A percentile compares a stretch with the other conserved stretches of the same genome.
Evolutionary conservation across 2,113 vertebrate genomes (phyloP).

Genomic region (Struthidea cinerea): DNA sequence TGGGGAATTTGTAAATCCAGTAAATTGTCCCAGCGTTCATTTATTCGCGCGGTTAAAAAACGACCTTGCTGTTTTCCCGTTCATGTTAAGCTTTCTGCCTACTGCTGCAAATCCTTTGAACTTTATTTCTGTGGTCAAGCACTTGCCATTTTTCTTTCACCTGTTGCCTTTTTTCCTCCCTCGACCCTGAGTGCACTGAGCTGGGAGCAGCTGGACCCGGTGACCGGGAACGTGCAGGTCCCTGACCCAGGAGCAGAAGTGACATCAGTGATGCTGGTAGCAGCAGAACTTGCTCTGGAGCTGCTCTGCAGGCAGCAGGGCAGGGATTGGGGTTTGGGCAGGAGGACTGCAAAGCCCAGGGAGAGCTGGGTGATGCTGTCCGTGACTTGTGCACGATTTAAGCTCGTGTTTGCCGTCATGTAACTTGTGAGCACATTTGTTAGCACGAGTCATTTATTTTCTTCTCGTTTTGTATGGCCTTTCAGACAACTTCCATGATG

Average conservation of each 20-base stretch:
- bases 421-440: neutral
- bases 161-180: neutral
- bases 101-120: neutral
- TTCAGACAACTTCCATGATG: neutral
- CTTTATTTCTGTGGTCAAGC: neutral
- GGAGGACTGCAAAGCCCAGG: neutral
- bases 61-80: neutral
- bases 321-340: neutral
- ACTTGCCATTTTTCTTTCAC: neutral
- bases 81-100: neutral
- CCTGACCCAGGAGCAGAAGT: neutral
- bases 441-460: neutral
- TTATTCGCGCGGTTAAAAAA: neutral
- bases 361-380: neutral
- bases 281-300: neutral
- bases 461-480: neutral
- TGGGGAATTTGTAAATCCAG: neutral
- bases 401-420: neutral
- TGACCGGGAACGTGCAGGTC: neutral
- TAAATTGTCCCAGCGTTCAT: neutral
- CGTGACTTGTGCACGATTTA: neutral
- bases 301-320: neutral
- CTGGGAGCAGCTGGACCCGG: neutral
- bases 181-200: fast-evolving
- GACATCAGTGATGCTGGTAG: fast-evolving